Conservation (phyloP, 2,113 vertebrate species). For the Hydrolagus affinis region DNA sequence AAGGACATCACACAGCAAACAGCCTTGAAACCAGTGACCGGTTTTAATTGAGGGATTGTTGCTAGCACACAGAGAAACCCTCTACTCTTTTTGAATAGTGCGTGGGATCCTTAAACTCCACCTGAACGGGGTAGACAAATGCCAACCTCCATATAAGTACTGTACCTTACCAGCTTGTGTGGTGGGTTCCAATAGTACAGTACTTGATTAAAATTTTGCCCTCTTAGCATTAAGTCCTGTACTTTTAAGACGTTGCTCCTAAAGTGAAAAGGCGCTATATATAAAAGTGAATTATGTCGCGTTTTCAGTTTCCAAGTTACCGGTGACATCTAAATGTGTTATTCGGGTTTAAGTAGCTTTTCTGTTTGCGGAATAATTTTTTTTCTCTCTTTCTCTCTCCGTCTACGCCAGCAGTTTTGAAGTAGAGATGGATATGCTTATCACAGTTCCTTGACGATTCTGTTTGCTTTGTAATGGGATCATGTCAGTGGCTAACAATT, state of each 20-base stretch:
- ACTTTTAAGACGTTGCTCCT: too few species aligned
- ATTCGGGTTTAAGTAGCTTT: background rate
- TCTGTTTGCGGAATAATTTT: background rate
- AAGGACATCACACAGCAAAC: too few species aligned
- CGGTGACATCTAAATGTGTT: background rate
- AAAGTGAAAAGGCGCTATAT: too few species aligned
- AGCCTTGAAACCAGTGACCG: background rate
- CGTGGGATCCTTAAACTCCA: background rate
- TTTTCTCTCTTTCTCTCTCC: background rate
- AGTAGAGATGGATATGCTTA: background rate
- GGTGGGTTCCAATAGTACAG: too few species aligned
- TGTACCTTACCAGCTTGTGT: too few species aligned
- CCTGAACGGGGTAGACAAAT: background rate
- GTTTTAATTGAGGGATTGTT: background rate
- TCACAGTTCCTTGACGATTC: too few species aligned
- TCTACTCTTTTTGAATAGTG: background rate
- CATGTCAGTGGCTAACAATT: slow-evolving; percentile 4
- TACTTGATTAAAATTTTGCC: too few species aligned
- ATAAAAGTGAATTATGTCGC: too few species aligned
- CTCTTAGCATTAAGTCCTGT: too few species aligned
- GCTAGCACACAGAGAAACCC: background rate
- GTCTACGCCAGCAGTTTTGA: background rate
- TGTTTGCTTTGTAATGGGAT: background rate
- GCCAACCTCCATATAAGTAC: too few species aligned
- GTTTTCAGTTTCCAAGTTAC: background rate